Conservation (phyloP, 2,797 vertebrate genomes). For the Cynopterus sphinx region DNA sequence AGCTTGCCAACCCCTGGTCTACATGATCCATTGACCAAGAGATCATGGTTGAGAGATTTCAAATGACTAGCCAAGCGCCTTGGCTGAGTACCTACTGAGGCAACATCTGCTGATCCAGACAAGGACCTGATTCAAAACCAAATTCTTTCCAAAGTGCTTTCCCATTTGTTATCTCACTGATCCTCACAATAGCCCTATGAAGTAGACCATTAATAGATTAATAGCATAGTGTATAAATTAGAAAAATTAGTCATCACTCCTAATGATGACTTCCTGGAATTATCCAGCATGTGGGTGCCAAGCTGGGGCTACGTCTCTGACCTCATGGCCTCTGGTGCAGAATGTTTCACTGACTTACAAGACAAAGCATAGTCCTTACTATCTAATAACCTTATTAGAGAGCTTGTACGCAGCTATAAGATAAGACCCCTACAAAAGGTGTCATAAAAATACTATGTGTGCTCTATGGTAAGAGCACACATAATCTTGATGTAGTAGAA, state of each 20-base stretch:
- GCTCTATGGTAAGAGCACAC: neutral
- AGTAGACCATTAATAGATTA: neutral
- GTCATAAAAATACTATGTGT: neutral
- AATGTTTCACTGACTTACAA: neutral
- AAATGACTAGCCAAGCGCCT: neutral
- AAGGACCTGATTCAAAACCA: neutral
- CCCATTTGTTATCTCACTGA: neutral
- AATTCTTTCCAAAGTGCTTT: conserved; percentile 10
- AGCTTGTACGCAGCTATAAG: neutral
- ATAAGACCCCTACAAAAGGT: neutral
- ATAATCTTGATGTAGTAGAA: neutral
- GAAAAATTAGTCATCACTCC: neutral
- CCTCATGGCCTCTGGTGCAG: neutral
- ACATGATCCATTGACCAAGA: neutral
- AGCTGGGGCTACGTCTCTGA: neutral
- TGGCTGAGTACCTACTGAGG: neutral
- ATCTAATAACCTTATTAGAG: neutral
- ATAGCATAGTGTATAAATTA: neutral
- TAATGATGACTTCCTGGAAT: neutral
- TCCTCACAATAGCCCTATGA: neutral
- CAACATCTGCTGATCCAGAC: neutral
- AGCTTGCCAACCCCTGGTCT: neutral
- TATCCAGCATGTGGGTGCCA: neutral
- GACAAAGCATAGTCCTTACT: neutral
- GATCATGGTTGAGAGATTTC: conserved; percentile 17